Percentiles rank a stretch among this genome's conserved stretches.
phyloP scores from a whole-genome alignment of 2,888 invertebrate genomes.

The Furcula furcula region DNA sequence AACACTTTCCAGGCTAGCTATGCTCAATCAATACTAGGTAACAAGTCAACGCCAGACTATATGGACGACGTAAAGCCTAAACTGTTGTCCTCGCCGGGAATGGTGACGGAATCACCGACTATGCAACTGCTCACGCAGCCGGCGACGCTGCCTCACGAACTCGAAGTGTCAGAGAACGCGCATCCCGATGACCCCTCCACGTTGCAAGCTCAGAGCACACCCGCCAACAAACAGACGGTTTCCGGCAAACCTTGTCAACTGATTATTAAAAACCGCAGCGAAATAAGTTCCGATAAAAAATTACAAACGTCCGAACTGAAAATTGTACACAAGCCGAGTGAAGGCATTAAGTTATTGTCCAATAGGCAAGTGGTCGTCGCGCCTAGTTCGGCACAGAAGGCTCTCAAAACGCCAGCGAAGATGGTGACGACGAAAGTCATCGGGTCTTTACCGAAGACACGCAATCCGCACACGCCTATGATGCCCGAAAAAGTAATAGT shows the following conservation, averaged over 20 bases:
- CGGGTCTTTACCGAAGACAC: constrained; percentile 57
- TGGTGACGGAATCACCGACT: constrained; percentile 62
- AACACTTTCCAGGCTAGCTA: constrained; percentile 75
- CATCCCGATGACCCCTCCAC: constrained; percentile 56
- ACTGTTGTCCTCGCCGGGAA: constrained; percentile 52
- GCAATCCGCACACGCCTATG: constrained; percentile 40
- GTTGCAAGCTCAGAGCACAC: constrained; percentile 55
- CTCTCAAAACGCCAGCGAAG: constrained; percentile 57
- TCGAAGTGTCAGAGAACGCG: constrained; percentile 49
- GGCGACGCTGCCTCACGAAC: constrained; percentile 59
- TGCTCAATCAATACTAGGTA: constrained; percentile 65
- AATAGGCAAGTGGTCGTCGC: constrained; percentile 68
- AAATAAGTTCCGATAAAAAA: constrained; percentile 55
- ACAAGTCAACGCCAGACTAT: constrained; percentile 60
- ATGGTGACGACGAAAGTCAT: constrained; percentile 72
- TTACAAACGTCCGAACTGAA: constrained; percentile 68
- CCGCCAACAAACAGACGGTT: constrained; percentile 43
- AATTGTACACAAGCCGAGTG: constrained; percentile 65
- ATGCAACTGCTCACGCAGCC: constrained; percentile 68
- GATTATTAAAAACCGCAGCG: constrained; percentile 64
- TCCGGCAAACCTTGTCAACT: constrained; percentile 66
- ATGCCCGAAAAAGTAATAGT: constrained; percentile 71
- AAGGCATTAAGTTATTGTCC: constrained; percentile 65
- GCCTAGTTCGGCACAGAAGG: constrained; percentile 58
- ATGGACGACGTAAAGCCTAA: constrained; percentile 60